These are phyloP conservation scores for Grantiella picta DNA, from an alignment of 2,113 vertebrate species.

Conservation along the genomic window DNA sequence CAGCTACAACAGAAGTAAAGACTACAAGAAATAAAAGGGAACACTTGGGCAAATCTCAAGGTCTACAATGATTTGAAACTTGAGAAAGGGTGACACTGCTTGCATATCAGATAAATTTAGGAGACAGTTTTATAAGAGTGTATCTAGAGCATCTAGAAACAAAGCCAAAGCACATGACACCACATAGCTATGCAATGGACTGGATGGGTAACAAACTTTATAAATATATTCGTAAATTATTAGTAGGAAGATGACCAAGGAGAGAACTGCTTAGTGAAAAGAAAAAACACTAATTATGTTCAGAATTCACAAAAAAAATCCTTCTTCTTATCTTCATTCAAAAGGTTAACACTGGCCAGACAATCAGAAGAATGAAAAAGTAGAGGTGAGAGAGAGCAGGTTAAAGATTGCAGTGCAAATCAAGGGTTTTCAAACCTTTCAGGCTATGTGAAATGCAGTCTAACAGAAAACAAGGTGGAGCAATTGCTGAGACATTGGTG, in stretches of 20 bases:
- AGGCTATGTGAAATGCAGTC: neutral
- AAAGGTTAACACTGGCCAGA: neutral
- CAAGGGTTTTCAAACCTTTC: neutral
- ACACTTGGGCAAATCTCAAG: neutral
- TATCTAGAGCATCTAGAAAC: neutral
- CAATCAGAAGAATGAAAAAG: neutral
- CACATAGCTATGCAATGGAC: neutral
- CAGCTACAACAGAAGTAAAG: neutral
- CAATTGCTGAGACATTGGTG: neutral
- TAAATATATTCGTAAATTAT: neutral
- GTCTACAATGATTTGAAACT: neutral
- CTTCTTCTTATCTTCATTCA: neutral
- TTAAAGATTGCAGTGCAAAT: neutral
- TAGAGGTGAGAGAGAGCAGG: neutral
- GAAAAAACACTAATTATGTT: neutral
- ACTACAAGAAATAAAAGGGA: neutral
- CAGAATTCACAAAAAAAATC: neutral
- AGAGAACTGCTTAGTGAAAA: neutral
- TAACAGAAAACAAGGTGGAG: neutral
- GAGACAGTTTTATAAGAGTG: neutral
- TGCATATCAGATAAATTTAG: neutral
- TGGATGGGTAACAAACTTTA: neutral
- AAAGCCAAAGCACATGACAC: neutral
- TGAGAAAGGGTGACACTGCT: neutral
- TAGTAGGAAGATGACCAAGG: neutral